Conservation (phyloP, 2,888 invertebrate species). For the Drosophila meridionalis region DNA sequence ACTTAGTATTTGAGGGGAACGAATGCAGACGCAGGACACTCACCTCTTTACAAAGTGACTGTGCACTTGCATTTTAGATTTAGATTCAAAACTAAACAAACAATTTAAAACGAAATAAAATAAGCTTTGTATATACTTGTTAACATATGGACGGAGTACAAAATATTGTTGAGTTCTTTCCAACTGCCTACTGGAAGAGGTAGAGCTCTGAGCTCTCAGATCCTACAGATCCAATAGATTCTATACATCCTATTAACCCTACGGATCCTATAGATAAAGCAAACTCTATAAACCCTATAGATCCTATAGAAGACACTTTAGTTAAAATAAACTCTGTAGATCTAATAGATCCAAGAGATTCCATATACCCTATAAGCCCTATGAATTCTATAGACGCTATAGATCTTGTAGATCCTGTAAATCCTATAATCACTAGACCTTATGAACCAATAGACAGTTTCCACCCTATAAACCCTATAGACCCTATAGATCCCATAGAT, state of each 20-base stretch:
- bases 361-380: too few species aligned
- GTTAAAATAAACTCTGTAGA: too few species aligned
- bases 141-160: background rate
- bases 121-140: too few species aligned
- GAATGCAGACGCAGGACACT: too few species aligned
- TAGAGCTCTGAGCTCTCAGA: background rate
- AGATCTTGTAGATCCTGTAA: background rate
- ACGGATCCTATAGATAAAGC: background rate
- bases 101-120: background rate
- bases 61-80: slow-evolving; percentile 11
- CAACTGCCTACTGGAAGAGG: background rate
- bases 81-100: background rate
- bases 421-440: background rate
- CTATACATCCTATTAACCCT: background rate
- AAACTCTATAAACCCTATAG: background rate
- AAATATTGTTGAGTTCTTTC: background rate
- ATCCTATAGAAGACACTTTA: background rate
- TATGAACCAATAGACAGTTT: too few species aligned
- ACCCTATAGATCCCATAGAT: background rate
- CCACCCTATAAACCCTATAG: too few species aligned
- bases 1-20: background rate
- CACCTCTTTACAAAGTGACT: slow-evolving; percentile 5
- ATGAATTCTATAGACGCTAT: background rate
- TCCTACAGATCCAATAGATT: background rate
- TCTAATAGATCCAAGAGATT: too few species aligned